Conservation (phyloP, 1,140 invertebrate genomes). For the Drosophila carrolli region DNA sequence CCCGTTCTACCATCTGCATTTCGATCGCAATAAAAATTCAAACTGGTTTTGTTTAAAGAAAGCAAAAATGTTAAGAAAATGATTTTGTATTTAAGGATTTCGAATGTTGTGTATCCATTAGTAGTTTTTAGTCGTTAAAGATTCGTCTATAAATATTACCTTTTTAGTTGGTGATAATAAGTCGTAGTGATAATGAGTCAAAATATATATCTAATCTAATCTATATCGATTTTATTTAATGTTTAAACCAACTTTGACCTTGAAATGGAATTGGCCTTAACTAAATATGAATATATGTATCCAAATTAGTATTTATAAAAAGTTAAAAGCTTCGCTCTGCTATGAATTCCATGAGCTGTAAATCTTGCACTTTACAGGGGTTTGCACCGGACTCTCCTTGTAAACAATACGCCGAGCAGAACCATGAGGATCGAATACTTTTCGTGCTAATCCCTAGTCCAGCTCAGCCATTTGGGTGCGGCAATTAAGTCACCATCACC, state of each 20-base stretch:
- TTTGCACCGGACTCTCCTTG: neutral
- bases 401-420: constrained; percentile 3
- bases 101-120: constrained; percentile 17
- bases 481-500: constrained; percentile 75
- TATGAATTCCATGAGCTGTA: no score
- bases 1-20: constrained; percentile 16
- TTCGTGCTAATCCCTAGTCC: constrained; percentile 62
- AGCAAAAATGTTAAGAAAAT: constrained; percentile 1
- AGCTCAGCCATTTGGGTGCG: constrained; percentile 64
- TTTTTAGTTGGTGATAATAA: no score
- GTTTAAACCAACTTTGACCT: no score
- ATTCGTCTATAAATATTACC: no score
- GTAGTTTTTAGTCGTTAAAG: no score
- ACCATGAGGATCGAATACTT: constrained; percentile 20
- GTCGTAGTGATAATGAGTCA: no score
- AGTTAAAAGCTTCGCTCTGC: no score
- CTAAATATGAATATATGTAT: no score
- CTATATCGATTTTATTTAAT: no score
- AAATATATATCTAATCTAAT: no score
- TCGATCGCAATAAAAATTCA: constrained; percentile 25
- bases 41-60: constrained; percentile 51
- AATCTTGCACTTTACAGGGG: neutral
- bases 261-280: no score
- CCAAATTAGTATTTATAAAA: no score
- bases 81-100: neutral